Base-by-base conservation (phyloP, 2,113 vertebrate genomes). In the Falco punctatus region DNA sequence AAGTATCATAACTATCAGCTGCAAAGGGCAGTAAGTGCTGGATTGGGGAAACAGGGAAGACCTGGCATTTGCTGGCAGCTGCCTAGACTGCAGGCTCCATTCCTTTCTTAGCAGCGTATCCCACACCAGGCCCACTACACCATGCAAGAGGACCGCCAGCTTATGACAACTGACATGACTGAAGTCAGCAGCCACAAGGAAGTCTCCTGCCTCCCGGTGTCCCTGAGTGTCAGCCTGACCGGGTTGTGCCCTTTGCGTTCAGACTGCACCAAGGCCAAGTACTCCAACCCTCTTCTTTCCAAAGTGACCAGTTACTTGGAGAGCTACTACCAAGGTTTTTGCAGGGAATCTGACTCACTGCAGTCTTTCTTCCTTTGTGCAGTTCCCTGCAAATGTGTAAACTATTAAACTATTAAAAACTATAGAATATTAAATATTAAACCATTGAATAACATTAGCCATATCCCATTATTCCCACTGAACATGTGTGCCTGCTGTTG, bases 1-100 rank as follows among this genome's bases (percentile, higher is more conserved):
- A 67, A 67, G 33, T 65, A 30, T 49, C 11, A 8, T 27, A 66
- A 54, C 8, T 65, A 26, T 54, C 27, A 93, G 3, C 23, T 75
- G 38, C 14, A 15, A 57, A 90, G 67, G 40, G 15, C 67, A 38
- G 9, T 46, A 64, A 82, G 2, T 69, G 18, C 22, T 86, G 15
- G 23, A 5, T 77, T 65, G 77, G 64, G 54, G 35, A 61, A 77
- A 52, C 0, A 15, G 38, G 23, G 17, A 52, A 72, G 32, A 59
- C 21, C 57, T 83, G 67, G 17, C 57, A 54, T 44, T 66, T 2
- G 0, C 35, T 46, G 46, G 48, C 49, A 42, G 51, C 18, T 58
- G 65, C 28, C 65, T 13, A 4, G 32, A 33, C 59, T 22, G 24
- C 0, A 0, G 59, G 24, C 10, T 13, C 44, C 54, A 2, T 64